Conservation (phyloP, 2,888 invertebrate genomes). For the Strigamia transsilvanica region DNA sequence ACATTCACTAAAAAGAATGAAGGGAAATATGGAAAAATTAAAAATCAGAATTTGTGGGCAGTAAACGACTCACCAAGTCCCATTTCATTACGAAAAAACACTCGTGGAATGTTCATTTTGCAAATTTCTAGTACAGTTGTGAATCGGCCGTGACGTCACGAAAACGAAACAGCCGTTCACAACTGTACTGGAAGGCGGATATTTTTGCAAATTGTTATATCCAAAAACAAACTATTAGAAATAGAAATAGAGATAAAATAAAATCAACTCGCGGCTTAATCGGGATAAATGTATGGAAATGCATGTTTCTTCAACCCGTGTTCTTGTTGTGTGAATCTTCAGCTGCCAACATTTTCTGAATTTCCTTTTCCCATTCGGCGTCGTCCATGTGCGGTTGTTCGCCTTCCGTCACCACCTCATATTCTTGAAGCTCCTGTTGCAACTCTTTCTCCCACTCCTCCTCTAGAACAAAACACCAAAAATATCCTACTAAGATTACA, state of each 20-base stretch:
- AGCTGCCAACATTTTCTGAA: constrained; percentile 74
- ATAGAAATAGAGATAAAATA: background rate
- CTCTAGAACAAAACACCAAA: constrained; percentile 65
- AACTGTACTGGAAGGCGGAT: too few species aligned
- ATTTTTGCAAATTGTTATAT: too few species aligned
- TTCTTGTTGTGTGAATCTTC: constrained; percentile 59
- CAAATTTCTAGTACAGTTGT: too few species aligned
- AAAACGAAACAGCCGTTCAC: too few species aligned
- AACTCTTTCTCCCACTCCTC: constrained; percentile 97
- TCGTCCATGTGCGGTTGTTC: constrained; percentile 61
- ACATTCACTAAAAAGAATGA: constrained; percentile 3
- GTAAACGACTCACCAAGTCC: background rate
- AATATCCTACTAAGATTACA: constrained; percentile 41
- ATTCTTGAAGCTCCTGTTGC: constrained; percentile 93
- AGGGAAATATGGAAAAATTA: background rate
- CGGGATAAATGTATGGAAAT: background rate
- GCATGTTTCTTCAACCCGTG: background rate
- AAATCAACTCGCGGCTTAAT: too few species aligned
- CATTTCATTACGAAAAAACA: background rate
- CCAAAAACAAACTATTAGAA: background rate
- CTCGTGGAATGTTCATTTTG: too few species aligned
- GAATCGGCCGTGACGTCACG: too few species aligned
- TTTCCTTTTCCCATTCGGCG: constrained; percentile 75
- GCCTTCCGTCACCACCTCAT: constrained; percentile 78
- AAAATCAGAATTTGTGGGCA: background rate